A percentile compares a stretch with the other conserved stretches of the same genome.
These are phyloP conservation scores for Sarcophaga peregrina DNA, from an alignment of 1,140 invertebrate species.

Conservation along the genomic window DNA sequence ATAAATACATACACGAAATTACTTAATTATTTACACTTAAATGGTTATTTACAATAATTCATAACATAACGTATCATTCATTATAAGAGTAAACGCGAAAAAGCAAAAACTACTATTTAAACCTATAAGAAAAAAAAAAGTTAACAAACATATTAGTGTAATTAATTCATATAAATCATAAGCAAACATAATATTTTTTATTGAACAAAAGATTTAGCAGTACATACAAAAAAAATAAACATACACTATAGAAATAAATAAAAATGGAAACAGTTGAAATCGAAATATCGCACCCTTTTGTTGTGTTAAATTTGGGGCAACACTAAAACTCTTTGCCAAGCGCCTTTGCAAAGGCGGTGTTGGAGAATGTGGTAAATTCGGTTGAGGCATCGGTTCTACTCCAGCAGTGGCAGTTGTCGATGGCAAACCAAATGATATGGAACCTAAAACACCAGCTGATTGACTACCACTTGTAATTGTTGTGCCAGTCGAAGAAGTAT, in stretches of 20 bases:
- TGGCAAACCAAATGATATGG: slow-evolving; percentile 56
- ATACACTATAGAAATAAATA: neutral
- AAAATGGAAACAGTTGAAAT: slow-evolving; percentile 5
- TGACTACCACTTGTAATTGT: slow-evolving; percentile 60
- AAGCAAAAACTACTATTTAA: neutral
- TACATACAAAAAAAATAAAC: slow-evolving; percentile 5
- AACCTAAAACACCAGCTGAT: slow-evolving; percentile 59
- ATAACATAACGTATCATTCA: neutral
- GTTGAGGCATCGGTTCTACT: slow-evolving; percentile 43
- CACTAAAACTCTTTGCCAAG: slow-evolving; percentile 89
- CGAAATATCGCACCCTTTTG: slow-evolving; percentile 61
- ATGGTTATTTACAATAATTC: slow-evolving; percentile 1
- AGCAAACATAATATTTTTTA: neutral
- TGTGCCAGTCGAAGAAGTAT: slow-evolving; percentile 46
- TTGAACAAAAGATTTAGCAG: neutral
- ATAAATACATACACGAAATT: neutral
- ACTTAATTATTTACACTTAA: slow-evolving; percentile 7
- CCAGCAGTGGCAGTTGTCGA: slow-evolving; percentile 45
- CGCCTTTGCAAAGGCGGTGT: slow-evolving; percentile 84
- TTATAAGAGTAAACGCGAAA: neutral
- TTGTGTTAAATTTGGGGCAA: slow-evolving; percentile 73
- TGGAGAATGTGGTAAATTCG: slow-evolving; percentile 67
- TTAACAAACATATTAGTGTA: slow-evolving; percentile 7
- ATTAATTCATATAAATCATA: slow-evolving; percentile 1
- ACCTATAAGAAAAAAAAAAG: neutral